A percentile compares a stretch with the other conserved stretches of the same genome.
phyloP scores from a whole-genome alignment of 2,888 invertebrate genomes.

The Cryptophagus acutangulus region DNA sequence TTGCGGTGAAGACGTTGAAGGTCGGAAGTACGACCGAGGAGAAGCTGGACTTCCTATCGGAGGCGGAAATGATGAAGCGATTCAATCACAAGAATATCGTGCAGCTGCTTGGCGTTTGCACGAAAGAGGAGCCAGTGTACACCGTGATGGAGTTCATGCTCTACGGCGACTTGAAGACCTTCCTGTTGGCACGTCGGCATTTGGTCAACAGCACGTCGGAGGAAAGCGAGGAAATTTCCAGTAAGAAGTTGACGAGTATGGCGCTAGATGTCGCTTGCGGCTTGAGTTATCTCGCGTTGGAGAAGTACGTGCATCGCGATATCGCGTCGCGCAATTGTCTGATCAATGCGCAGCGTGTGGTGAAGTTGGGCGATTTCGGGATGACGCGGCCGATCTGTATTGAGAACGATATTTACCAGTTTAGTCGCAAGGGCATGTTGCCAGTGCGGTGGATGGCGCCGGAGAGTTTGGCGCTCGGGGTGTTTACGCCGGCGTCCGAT shows the following conservation, averaged over 20 bases:
- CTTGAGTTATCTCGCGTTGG: conserved; percentile 75
- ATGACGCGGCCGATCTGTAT: conserved; percentile 86
- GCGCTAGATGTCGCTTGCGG: conserved; percentile 85
- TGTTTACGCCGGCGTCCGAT: conserved; percentile 82
- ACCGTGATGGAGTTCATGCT: conserved; percentile 94
- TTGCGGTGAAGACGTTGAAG: conserved; percentile 86
- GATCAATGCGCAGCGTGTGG: conserved; percentile 60
- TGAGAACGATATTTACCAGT: conserved; percentile 85
- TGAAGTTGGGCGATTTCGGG: conserved; percentile 89
- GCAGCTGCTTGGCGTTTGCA: conserved; percentile 77
- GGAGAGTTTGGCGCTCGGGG: conserved; percentile 74
- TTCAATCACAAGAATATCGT: conserved; percentile 89
- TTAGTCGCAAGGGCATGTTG: conserved; percentile 62
- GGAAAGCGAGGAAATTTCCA: conserved; percentile 72
- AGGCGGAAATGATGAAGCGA: conserved; percentile 91
- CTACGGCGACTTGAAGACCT: conserved; percentile 88
- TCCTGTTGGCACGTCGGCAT: conserved; percentile 77
- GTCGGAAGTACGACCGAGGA: conserved; percentile 77
- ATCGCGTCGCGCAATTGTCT: conserved; percentile 70
- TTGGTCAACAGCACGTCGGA: conserved; percentile 62
- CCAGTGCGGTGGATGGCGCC: conserved; percentile 78
- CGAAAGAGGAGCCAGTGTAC: conserved; percentile 80
- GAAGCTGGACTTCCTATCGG: conserved; percentile 85
- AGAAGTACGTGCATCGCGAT: conserved; percentile 87
- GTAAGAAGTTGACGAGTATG: conserved; percentile 67